Base-by-base conservation (phyloP, 2,888 invertebrate genomes). In the Aleiodes testaceus region DNA sequence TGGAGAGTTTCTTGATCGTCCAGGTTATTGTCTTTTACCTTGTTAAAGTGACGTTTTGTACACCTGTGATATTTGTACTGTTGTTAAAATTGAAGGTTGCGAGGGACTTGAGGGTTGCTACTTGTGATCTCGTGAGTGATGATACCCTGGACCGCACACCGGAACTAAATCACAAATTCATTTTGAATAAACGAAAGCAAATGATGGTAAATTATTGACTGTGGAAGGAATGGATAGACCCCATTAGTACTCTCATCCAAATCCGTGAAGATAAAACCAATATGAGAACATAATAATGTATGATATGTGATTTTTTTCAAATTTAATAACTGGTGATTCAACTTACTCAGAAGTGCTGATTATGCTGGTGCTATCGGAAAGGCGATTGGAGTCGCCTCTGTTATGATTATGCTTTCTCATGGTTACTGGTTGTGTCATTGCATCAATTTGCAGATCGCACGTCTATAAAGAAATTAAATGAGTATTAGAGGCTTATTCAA, bases 361-460 rank as follows among this genome's bases (percentile, higher is more conserved):
- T 83, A 88, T 89, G 84, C 89, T 90, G 26, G 90, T 89, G 26
- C 44, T 63, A 80, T 91, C 91, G 0, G 92, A 91, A 42, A 90
- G 79, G 12, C 91, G 87, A 80, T 90, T 89, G 65, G 84, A 85
- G 30, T 88, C 88, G 49, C 45, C 63, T n/a, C 49, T 59, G 7
- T 52, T 45, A 14, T 53, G 47, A 20, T 88, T 87, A 73, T 90
- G 91, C 76, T 91, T 88, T 72, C 92, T 87, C 89, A 92, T 89
- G 16, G 91, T 89, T 45, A 92, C 91, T 63, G 85, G 82, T 64
- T 88, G 87, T n/a, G 90, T 80, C 55, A 82, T 88, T 36, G 87
- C 88, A 75, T 92, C 92, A 76, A 91, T 87, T 87, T 92, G 92
- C 49, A 92, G 87, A 87, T 92, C 92, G 81, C 91, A 92, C 12